These are phyloP conservation scores for Neodiprion fabricii DNA, from an alignment of 1,140 invertebrate genomes.

Conservation along the genomic window DNA sequence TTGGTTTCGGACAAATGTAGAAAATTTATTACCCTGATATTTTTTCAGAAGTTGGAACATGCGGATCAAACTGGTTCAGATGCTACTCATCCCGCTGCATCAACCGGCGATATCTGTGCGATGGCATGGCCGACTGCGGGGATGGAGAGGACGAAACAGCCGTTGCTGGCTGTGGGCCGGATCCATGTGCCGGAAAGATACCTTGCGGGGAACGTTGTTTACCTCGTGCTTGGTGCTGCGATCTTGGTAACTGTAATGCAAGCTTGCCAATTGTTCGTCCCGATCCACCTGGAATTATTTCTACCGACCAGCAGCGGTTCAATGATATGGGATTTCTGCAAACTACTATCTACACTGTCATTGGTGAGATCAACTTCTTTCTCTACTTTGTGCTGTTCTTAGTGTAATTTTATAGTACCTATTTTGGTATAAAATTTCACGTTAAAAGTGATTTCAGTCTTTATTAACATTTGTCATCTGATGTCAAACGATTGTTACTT, in stretches of 20 bases:
- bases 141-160: slow-evolving; percentile 63
- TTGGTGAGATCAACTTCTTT: slow-evolving; percentile 39
- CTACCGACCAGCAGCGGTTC: slow-evolving; percentile 39
- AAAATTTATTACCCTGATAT: slow-evolving; percentile 14
- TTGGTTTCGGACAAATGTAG: background rate
- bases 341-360: slow-evolving; percentile 58
- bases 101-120: slow-evolving; percentile 68
- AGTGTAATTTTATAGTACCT: too few species aligned
- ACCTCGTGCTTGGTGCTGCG: slow-evolving; percentile 61
- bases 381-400: too few species aligned
- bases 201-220: slow-evolving; percentile 62
- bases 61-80: slow-evolving; percentile 32
- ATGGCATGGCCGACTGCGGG: slow-evolving; percentile 69
- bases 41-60: slow-evolving; percentile 11
- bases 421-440: too few species aligned
- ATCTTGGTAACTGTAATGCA: slow-evolving; percentile 42
- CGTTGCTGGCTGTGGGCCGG: slow-evolving; percentile 55
- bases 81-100: slow-evolving; percentile 60
- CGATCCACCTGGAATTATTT: slow-evolving; percentile 47
- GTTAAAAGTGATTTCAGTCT: too few species aligned
- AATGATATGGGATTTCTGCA: slow-evolving; percentile 56
- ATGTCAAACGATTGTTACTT: too few species aligned
- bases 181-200: slow-evolving; percentile 60
- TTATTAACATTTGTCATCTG: too few species aligned
- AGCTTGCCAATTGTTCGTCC: slow-evolving; percentile 58